Evolutionary conservation across 2,797 vertebrate species (phyloP).

Genomic region (Rhabdomys pumilio): DNA sequence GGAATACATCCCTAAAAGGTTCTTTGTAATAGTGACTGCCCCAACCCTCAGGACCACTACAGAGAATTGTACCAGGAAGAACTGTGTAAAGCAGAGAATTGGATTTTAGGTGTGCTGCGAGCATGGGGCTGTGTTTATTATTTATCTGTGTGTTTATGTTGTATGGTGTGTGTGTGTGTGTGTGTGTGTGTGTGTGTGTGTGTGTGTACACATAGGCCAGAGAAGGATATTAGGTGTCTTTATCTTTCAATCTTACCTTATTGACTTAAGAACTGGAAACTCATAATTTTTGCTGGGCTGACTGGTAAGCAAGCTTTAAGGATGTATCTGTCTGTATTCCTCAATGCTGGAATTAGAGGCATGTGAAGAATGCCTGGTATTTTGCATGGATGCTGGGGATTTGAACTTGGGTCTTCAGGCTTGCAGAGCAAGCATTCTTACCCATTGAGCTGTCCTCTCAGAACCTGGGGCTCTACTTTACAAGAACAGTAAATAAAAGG

Average conservation of each 20-base stretch:
- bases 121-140: not conserved
- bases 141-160: not conserved
- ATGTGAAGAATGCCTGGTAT: not conserved
- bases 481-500: slow-evolving; percentile 1
- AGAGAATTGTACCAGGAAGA: not conserved
- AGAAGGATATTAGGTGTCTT: not conserved
- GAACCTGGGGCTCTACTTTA: not conserved
- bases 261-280: not conserved
- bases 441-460: not conserved
- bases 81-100: not conserved
- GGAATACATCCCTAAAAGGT: not conserved
- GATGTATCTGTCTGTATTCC: not conserved
- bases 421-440: not conserved
- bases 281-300: not conserved
- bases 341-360: not conserved
- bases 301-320: not conserved
- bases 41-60: not conserved
- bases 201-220: too few relatives aligned
- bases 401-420: not conserved
- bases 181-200: not conserved
- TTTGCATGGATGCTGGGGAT: not conserved
- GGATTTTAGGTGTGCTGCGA: not conserved
- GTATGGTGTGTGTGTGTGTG: not conserved
- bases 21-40: not conserved
- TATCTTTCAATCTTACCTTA: not conserved